Percentiles rank a stretch among this genome's conserved stretches.
These are phyloP conservation scores for Macroglossus sobrinus DNA, from an alignment of 2,113 vertebrate genomes.

Conservation along the genomic window DNA sequence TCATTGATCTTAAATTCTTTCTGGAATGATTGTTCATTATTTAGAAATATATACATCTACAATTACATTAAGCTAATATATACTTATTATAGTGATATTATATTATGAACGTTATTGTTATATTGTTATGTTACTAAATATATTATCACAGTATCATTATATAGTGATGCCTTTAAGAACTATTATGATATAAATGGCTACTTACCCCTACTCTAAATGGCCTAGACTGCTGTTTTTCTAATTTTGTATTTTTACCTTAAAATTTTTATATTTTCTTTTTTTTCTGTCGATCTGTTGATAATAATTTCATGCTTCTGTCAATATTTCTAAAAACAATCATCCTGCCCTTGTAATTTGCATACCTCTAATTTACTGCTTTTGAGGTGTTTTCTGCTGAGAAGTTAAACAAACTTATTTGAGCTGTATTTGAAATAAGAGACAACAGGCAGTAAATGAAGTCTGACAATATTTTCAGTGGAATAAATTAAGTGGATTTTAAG, in stretches of 20 bases:
- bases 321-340: slow-evolving; percentile 1
- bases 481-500: slow-evolving; percentile 36
- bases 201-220: not conserved
- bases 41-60: slow-evolving; percentile 7
- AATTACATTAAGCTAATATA: not conserved
- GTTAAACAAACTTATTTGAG: not conserved
- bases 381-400: slow-evolving; percentile 28
- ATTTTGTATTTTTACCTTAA: slow-evolving; percentile 36
- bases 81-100: not conserved
- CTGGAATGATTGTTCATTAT: not conserved
- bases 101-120: not conserved
- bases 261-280: slow-evolving; percentile 1
- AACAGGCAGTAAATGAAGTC: not conserved
- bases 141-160: not conserved
- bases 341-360: not conserved
- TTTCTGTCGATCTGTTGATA: not conserved
- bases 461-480: not conserved
- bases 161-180: not conserved
- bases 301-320: not conserved
- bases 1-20: slow-evolving; percentile 12
- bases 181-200: not conserved
- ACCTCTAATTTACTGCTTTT: not conserved
- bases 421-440: slow-evolving; percentile 17
- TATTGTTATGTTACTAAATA: not conserved
- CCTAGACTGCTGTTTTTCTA: not conserved